Base-by-base conservation (phyloP, 2,888 invertebrate genomes). In the Limnephilus marmoratus region DNA sequence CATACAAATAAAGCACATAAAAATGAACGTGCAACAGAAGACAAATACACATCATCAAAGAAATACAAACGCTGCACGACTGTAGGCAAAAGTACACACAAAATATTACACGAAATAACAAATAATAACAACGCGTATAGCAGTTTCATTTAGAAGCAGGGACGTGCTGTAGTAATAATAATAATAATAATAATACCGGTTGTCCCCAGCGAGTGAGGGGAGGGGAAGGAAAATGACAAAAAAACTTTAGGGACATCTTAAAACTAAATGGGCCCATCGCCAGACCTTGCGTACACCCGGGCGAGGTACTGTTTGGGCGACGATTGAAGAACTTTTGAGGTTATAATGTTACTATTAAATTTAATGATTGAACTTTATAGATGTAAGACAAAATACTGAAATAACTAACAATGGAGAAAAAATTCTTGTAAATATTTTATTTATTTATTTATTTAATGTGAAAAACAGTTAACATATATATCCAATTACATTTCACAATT, bases 181-280 rank as follows among this genome's bases (percentile, higher is more conserved):
- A 68, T 53, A 53, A 53, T 53, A 68, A 68, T 68, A 68, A 68
- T 68, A 68, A 68, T 68, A 68, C 24, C 68, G 34, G 82, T 83
- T 37, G 31, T 37, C 34, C 34, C 82, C 82, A 31, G 34, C 82
- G 82, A 18, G 82, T 15, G 9, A 3, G 85, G 68, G 34, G 31
- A 87, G 31, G 49, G 53, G 87, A 24, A 29, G 29, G 68, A 53
- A 15, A 31, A 31, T 31, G 29, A 87, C 49, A 87, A 87, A 87
- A 85, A 87, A 53, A 34, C 37, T 85, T 34, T 34, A 85, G 85
- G 85, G 34, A 85, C 37, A 85, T 85, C 85, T 85, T 85, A 85
- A 85, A 85, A 85, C 85, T 85, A 85, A 85, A 85, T 85, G 85
- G 85, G 85, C 85, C 31, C n/a, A 85, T 34, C 85, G 85, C 37